Evolutionary conservation across 1,140 invertebrate species (phyloP), one percentile per base, ranked within the genome.

Genomic region (Xylocopa sonorina): DNA sequence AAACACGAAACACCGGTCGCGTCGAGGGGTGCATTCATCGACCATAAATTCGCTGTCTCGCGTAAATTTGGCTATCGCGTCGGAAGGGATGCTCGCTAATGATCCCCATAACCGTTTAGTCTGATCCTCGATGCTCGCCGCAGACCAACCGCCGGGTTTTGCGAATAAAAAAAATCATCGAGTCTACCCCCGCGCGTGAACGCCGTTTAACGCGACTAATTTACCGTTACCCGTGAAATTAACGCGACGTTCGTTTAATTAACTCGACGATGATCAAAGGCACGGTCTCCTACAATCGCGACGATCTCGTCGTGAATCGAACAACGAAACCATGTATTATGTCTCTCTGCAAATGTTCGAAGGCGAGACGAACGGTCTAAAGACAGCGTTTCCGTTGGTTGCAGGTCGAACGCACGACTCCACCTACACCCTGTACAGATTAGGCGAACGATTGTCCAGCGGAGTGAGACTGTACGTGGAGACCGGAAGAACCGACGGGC

Each of bases 401-500:
- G 16, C 94, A 98, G 98, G 98, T 88, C 95, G 96, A 84, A 97
- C 97, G 34, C 97, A 99, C 92, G 96, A 97, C 89, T 93, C 95
- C 78, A 95, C 95, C 27, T 97, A 96, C 93, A 94, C 94, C 14
- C 93, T 98, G 72, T 98, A 97, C 94, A 94, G 95, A 34, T 93
- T 98, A 72, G 97, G 97, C 2, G 93, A 95, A 71, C 93, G 94
- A 43, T 96, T 97, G 2, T 95, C 96, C 27, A 88, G 94, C 5
- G 96, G 96, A 0, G 95, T 98, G 12, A 96, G 96, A 83, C 94
- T 95, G 85, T 98, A 98, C 89, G 96, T 97, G 14, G 97, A 99
- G 91, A 95, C 95, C 46, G 97, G 97, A 27, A 94, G 95, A 69
- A 93, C 95, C 1, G 95, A 96, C 81, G 92, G 95, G 10, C 92